Percentiles rank a stretch among this genome's conserved stretches.
Conservation (phyloP, 2,888 invertebrate species). For the Drepana falcataria region DNA sequence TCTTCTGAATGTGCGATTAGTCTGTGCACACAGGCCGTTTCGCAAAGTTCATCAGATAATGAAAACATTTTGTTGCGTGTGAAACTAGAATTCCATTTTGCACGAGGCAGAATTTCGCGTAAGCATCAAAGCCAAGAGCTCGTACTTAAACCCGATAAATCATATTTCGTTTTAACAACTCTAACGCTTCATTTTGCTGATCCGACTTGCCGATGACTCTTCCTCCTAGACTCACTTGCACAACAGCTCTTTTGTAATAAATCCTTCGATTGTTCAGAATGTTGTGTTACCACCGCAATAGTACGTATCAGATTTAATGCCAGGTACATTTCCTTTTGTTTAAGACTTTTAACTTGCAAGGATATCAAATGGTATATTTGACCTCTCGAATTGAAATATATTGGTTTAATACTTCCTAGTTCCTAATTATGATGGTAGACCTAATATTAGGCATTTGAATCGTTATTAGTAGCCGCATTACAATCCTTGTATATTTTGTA, state of each 20-base stretch:
- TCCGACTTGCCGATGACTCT: slow-evolving; percentile 54
- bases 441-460: too few relatives aligned
- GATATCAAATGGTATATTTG: too few relatives aligned
- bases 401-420: too few relatives aligned
- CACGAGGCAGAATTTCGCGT: slow-evolving; percentile 62
- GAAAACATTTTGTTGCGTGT: slow-evolving; percentile 75
- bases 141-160: slow-evolving; percentile 54
- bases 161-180: slow-evolving; percentile 49
- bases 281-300: slow-evolving; percentile 66
- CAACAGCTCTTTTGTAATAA: slow-evolving; percentile 72
- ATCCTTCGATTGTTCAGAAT: slow-evolving; percentile 62
- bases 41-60: slow-evolving; percentile 75
- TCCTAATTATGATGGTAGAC: too few relatives aligned
- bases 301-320: slow-evolving; percentile 66
- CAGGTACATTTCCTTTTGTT: slow-evolving; percentile 60
- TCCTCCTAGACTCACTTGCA: slow-evolving; percentile 41
- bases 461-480: too few relatives aligned
- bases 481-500: too few relatives aligned
- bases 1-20: slow-evolving; percentile 18
- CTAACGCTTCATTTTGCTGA: slow-evolving; percentile 65
- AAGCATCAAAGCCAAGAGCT: slow-evolving; percentile 58
- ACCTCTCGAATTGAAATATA: too few relatives aligned
- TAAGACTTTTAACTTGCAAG: slow-evolving; percentile 3
- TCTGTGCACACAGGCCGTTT: slow-evolving; percentile 37
- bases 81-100: slow-evolving; percentile 75